A percentile compares a stretch with the other conserved stretches of the same genome.
Conservation (phyloP, 1,140 invertebrate species). For the Aculops lycopersici region DNA sequence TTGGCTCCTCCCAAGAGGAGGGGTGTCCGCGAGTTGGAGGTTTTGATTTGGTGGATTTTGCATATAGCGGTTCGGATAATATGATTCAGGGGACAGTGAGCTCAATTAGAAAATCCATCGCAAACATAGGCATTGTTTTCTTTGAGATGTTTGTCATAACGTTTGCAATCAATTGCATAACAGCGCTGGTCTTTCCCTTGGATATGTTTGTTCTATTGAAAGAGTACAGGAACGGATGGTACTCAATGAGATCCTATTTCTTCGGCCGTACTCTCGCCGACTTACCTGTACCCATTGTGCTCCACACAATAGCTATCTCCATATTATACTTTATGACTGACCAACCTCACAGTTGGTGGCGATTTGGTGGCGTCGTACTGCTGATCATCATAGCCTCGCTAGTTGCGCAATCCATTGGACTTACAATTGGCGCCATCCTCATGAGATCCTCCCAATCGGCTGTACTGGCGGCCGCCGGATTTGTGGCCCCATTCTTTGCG, state of each 20-base stretch:
- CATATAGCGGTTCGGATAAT: neutral
- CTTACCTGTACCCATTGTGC: conserved; percentile 4
- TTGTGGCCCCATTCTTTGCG: neutral
- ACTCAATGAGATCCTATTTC: conserved; percentile 6
- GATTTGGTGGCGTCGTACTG: conserved; percentile 1
- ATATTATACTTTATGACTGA: conserved; percentile 4
- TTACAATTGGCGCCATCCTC: conserved; percentile 2
- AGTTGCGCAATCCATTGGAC: conserved; percentile 5
- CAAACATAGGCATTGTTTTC: neutral
- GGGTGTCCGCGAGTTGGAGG: neutral
- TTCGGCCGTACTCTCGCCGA: conserved; percentile 4
- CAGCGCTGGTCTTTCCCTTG: neutral
- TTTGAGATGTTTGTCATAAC: neutral
- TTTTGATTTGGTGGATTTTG: neutral
- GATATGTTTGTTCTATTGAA: neutral
- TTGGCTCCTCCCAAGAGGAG: neutral
- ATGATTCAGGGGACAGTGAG: neutral
- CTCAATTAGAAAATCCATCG: neutral
- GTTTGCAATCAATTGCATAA: neutral
- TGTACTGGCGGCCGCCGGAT: neutral
- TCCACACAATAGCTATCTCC: conserved; percentile 2
- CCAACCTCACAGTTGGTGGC: conserved; percentile 1
- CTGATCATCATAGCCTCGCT: neutral
- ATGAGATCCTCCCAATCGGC: conserved; percentile 1
- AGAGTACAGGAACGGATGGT: conserved; percentile 7